These are phyloP conservation scores for Arenaria interpres DNA, from an alignment of 2,113 vertebrate genomes.

Conservation along the genomic window DNA sequence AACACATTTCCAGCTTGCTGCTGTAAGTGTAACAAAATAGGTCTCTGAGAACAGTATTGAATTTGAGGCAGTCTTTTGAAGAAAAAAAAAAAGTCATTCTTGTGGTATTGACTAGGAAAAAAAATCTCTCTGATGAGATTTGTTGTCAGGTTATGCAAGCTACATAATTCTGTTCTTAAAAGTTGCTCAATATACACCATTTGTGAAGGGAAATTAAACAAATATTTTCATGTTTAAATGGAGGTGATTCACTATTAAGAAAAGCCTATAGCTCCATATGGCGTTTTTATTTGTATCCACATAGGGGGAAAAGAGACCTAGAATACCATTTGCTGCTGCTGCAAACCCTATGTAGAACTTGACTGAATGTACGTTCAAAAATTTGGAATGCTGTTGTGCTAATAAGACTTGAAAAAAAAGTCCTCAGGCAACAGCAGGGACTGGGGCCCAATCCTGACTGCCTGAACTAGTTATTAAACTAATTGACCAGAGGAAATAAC, in stretches of 20 bases:
- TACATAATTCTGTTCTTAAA: background rate
- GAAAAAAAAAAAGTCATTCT: background rate
- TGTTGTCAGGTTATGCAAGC: background rate
- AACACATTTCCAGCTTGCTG: slow-evolving; percentile 91
- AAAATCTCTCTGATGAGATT: background rate
- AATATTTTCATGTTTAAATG: background rate
- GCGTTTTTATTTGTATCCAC: background rate
- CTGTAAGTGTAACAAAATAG: slow-evolving; percentile 81
- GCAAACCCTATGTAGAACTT: background rate
- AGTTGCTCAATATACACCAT: background rate
- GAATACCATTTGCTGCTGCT: background rate
- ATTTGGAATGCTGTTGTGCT: background rate
- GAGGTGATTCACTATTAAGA: background rate
- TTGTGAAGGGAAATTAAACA: background rate
- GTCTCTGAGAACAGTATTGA: background rate
- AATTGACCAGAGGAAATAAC: background rate
- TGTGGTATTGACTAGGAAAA: background rate
- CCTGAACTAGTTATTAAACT: background rate
- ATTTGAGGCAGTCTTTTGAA: background rate
- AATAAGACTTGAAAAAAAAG: background rate
- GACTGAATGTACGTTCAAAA: background rate
- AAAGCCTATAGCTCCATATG: background rate
- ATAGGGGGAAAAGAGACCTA: background rate
- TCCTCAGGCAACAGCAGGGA: background rate
- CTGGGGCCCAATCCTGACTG: background rate